Percentiles rank a stretch among this genome's conserved stretches.
These are phyloP conservation scores for Coendou prehensilis DNA, from an alignment of 2,797 vertebrate species.

Conservation along the genomic window DNA sequence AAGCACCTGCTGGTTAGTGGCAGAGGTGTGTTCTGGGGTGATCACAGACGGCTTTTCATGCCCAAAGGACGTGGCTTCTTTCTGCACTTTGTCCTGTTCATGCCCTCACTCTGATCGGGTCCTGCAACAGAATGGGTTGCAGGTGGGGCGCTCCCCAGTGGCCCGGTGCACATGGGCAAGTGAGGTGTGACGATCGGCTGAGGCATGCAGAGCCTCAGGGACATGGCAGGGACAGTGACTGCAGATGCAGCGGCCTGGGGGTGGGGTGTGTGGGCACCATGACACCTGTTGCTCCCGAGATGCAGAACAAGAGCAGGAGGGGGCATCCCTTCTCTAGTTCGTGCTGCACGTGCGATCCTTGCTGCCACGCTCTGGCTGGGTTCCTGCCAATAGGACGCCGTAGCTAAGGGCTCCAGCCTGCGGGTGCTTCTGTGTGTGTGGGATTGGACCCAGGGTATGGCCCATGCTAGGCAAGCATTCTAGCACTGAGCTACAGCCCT, in stretches of 20 bases:
- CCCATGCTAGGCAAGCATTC: not conserved
- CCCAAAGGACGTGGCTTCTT: not conserved
- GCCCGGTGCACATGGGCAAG: no score
- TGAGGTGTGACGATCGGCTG: not conserved
- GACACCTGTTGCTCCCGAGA: not conserved
- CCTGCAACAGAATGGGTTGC: not conserved
- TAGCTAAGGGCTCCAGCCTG: not conserved
- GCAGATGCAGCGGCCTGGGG: not conserved
- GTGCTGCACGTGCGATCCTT: no score
- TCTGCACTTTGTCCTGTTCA: not conserved
- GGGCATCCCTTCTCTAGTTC: no score
- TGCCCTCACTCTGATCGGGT: not conserved
- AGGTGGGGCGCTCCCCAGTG: not conserved
- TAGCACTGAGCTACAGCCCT: not conserved
- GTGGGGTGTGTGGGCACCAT: no score
- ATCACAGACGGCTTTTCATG: not conserved
- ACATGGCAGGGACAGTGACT: no score
- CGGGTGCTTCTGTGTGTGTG: not conserved
- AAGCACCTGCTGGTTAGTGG: not conserved
- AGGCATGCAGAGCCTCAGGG: not conserved
- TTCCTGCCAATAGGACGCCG: no score
- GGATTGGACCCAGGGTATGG: not conserved
- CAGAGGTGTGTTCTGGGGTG: not conserved
- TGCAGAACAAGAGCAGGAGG: not conserved
- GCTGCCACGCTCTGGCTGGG: no score